A percentile compares a stretch with the other conserved stretches of the same genome.
phyloP scores from a whole-genome alignment of 2,888 invertebrate species.

The Drosophila nr. perissopoda region DNA sequence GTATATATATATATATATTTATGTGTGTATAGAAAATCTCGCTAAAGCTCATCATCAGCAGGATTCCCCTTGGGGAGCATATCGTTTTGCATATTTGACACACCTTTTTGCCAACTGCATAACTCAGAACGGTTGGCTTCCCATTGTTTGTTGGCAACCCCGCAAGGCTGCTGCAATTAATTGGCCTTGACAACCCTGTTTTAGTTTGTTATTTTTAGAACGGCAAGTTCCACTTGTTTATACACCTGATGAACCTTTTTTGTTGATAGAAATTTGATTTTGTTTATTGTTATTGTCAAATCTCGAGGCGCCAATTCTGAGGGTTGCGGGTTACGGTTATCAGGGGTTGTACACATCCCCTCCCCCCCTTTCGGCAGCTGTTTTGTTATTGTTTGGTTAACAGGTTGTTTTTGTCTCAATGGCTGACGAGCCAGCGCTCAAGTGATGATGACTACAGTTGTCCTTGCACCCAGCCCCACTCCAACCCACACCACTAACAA shows the following conservation, averaged over 20 bases:
- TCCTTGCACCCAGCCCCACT: background rate
- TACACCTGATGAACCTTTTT: constrained; percentile 69
- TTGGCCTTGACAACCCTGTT: constrained; percentile 42
- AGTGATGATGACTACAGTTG: constrained; percentile 45
- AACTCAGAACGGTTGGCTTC: background rate
- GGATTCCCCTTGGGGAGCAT: constrained; percentile 8
- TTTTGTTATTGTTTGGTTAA: constrained; percentile 44
- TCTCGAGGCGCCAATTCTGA: constrained; percentile 29
- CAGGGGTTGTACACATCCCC: constrained; percentile 9
- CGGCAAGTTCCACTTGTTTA: constrained; percentile 51
- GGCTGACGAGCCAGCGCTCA: constrained; percentile 9
- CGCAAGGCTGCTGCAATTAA: constrained; percentile 48
- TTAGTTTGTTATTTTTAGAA: constrained; percentile 18
- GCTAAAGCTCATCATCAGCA: background rate
- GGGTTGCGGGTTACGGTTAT: background rate
- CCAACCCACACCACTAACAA: background rate
- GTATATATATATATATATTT: background rate
- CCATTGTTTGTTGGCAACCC: constrained; percentile 38
- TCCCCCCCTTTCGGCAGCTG: background rate
- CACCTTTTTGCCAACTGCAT: background rate
- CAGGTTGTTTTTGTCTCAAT: constrained; percentile 51
- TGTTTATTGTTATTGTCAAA: constrained; percentile 60
- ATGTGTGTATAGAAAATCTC: background rate
- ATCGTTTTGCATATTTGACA: constrained; percentile 15
- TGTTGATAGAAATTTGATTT: constrained; percentile 73